These are phyloP conservation scores for Limnephilus rhombicus DNA, from an alignment of 2,888 invertebrate genomes.

Conservation along the genomic window DNA sequence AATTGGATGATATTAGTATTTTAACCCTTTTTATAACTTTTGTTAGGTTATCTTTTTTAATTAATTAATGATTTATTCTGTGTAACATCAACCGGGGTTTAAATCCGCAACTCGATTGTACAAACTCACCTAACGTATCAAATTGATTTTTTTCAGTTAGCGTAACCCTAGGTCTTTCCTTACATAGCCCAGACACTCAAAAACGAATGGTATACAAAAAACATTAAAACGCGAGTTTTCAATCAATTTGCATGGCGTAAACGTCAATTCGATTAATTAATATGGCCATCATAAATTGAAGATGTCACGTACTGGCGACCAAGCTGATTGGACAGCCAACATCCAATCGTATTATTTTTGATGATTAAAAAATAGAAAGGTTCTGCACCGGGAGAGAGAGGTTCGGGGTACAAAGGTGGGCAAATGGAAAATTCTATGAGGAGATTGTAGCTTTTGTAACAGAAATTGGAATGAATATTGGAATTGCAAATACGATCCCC, in stretches of 20 bases:
- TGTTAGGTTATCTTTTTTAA: too few species aligned
- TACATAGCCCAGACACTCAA: background rate
- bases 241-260: background rate
- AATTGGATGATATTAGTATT: too few species aligned
- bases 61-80: too few species aligned
- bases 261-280: slow-evolving; percentile 12
- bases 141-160: background rate
- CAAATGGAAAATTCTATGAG: slow-evolving; percentile 9
- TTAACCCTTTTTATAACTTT: too few species aligned
- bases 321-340: background rate
- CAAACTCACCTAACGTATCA: background rate
- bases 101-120: background rate
- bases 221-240: background rate
- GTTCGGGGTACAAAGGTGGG: background rate
- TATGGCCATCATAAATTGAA: background rate
- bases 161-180: background rate
- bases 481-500: background rate
- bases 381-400: background rate
- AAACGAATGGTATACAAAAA: background rate
- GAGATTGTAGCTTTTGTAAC: slow-evolving; percentile 2
- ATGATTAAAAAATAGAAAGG: background rate
- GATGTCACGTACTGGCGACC: background rate
- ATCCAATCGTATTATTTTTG: slow-evolving; percentile 10
- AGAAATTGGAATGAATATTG: slow-evolving; percentile 12
- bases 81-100: background rate